Percentiles rank a stretch among this genome's conserved stretches.
phyloP scores from a whole-genome alignment of 2,797 vertebrate species.

The Uromys caudimaculatus region DNA sequence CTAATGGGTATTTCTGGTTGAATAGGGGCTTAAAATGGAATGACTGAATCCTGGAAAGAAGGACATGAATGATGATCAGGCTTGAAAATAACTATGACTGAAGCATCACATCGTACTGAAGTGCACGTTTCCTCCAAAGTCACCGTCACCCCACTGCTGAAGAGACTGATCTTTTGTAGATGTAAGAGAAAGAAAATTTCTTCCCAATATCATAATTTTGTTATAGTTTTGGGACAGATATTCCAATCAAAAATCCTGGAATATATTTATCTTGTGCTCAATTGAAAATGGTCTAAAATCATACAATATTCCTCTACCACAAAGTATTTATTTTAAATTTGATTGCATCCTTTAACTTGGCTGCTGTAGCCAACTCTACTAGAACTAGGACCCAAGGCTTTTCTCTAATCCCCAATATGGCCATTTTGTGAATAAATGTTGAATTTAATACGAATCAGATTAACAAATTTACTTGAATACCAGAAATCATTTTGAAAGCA shows the following conservation, averaged over 20 bases:
- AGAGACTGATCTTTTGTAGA: not conserved
- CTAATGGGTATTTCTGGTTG: constrained; percentile 67
- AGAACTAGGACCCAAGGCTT: constrained; percentile 22
- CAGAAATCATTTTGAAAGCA: constrained; percentile 73
- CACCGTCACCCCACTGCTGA: not conserved
- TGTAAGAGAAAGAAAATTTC: constrained; percentile 2
- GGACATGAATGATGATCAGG: constrained; percentile 49
- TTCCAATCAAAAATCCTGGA: not conserved
- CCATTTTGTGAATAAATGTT: constrained; percentile 65
- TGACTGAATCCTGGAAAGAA: constrained; percentile 66
- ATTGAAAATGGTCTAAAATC: not conserved
- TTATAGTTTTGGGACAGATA: constrained; percentile 42
- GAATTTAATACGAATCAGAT: constrained; percentile 63
- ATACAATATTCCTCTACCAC: not conserved
- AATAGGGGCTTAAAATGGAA: constrained; percentile 78
- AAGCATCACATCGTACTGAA: not conserved
- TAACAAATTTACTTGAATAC: constrained; percentile 64
- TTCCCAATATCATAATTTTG: not conserved
- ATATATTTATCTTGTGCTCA: not conserved
- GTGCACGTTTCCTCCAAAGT: not conserved
- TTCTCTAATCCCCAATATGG: constrained; percentile 2
- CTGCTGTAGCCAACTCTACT: constrained; percentile 11
- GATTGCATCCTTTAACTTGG: not conserved
- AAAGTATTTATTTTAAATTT: constrained; percentile 44
- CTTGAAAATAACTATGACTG: constrained; percentile 43